These are phyloP conservation scores for Fringilla coelebs DNA, from an alignment of 2,797 vertebrate genomes.

Conservation along the genomic window DNA sequence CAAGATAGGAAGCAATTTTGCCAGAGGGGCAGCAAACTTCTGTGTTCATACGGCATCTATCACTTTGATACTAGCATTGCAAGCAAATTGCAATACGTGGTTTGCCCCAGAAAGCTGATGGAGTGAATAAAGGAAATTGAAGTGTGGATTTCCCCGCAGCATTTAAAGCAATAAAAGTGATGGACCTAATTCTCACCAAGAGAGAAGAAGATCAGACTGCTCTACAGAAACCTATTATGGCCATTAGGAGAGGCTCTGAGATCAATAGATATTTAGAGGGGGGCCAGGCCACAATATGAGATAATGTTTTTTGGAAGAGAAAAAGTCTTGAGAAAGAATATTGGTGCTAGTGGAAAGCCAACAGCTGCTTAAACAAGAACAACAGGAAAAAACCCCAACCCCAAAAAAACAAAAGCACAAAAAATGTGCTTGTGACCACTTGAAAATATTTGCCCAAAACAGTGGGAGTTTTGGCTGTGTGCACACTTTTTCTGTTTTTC, in stretches of 20 bases:
- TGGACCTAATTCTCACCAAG: background rate
- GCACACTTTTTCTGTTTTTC: background rate
- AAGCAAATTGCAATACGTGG: background rate
- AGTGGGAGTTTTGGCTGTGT: background rate
- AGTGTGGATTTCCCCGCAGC: background rate
- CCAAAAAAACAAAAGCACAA: accelerated
- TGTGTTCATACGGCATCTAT: background rate
- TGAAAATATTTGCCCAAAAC: background rate
- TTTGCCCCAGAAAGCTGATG: background rate
- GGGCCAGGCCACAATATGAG: background rate
- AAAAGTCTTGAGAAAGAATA: background rate
- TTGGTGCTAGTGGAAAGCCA: background rate
- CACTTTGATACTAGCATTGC: background rate
- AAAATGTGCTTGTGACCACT: accelerated
- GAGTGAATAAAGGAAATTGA: background rate
- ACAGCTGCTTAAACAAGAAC: background rate
- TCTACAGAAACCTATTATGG: background rate
- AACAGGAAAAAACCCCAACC: accelerated
- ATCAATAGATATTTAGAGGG: background rate
- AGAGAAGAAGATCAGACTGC: background rate
- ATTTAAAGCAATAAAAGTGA: background rate
- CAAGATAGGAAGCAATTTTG: background rate
- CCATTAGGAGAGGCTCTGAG: background rate
- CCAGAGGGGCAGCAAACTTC: background rate
- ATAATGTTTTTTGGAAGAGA: background rate